A percentile compares a stretch with the other conserved stretches of the same genome.
phyloP scores from a whole-genome alignment of 1,140 invertebrate species.

The Lasioglossum baleicum region DNA sequence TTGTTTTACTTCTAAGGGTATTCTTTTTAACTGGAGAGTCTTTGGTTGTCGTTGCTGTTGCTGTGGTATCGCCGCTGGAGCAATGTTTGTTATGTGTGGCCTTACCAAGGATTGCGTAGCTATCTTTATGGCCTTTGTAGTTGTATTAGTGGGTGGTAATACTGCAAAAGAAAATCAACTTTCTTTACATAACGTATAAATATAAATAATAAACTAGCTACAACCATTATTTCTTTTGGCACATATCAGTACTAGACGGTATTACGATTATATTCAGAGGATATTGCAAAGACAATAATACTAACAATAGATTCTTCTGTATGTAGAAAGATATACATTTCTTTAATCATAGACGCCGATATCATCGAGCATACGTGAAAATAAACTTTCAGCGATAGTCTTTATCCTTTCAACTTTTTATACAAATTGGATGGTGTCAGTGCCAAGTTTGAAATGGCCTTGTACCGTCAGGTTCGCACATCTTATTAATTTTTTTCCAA shows the following conservation, averaged over 20 bases:
- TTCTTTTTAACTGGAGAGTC: slow-evolving; percentile 75
- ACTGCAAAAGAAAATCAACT: slow-evolving; percentile 55
- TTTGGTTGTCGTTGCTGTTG: slow-evolving; percentile 70
- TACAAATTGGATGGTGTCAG: too few relatives aligned
- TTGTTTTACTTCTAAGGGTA: slow-evolving; percentile 76
- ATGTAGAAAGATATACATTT: not conserved
- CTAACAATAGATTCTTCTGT: not conserved
- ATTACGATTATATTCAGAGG: slow-evolving; percentile 27
- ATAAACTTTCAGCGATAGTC: too few relatives aligned
- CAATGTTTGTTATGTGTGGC: slow-evolving; percentile 70
- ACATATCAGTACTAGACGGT: not conserved
- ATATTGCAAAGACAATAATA: not conserved
- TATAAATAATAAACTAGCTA: not conserved
- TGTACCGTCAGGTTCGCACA: too few relatives aligned
- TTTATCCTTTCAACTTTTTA: too few relatives aligned
- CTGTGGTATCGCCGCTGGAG: slow-evolving; percentile 60
- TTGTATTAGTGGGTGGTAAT: slow-evolving; percentile 53
- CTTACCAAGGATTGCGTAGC: slow-evolving; percentile 70
- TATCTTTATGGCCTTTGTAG: slow-evolving; percentile 70
- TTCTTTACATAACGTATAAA: not conserved
- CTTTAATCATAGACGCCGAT: not conserved
- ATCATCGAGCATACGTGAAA: not conserved
- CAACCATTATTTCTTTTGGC: not conserved
- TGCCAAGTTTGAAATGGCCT: too few relatives aligned
- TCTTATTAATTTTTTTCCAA: too few relatives aligned